Base-by-base conservation (phyloP, 2,113 vertebrate species). In the Chaetodon trifascialis region DNA sequence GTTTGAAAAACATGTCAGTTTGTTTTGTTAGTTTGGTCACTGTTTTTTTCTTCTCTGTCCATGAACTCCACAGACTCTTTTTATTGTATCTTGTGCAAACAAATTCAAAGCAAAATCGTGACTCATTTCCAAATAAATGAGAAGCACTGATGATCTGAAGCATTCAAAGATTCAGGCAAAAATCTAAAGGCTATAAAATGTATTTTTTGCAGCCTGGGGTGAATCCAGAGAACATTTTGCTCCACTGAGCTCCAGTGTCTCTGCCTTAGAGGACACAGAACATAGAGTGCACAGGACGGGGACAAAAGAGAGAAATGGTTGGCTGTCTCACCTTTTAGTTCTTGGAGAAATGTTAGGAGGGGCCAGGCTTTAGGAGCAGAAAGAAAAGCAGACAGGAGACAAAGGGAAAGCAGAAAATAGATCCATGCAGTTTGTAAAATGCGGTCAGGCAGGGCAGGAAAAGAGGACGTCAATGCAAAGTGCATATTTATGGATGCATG, bases 331-430 rank as follows among this genome's bases (percentile, higher is more conserved):
- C 94, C 95, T 96, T 89, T 93, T 86, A 91, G 89, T 83, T 92
- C 91, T 89, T 88, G 93, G 77, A 94, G 94, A 94, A 89, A 92
- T 94, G 91, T 95, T 95, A 95, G 87, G 89, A 90, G 88, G 89
- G 70, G 95, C 91, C 91, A 75, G 91, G 94, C 96, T 96, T 97
- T 94, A 93, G 75, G 59, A 90, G 90, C 86, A 91, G 84, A 93
- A 89, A 92, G 83, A 93, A 67, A 89, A 86, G 76, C 70, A 91
- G 75, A 88, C 79, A 90, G 3, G 60, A 89, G 93, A 89, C 79
- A 84, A 90, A 92, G 76, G 68, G 38, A 78, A 83, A 86, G 87
- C 46, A 86, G 83, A 90, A 84, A 85, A 91, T 40, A 66, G 88
- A 87, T 78, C 15, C 83, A 87, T 91, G 92, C 90, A 83, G 80